Percentiles rank a stretch among this genome's conserved stretches.
These are phyloP conservation scores for Euzetes globulus DNA, from an alignment of 2,888 invertebrate species.

Conservation along the genomic window DNA sequence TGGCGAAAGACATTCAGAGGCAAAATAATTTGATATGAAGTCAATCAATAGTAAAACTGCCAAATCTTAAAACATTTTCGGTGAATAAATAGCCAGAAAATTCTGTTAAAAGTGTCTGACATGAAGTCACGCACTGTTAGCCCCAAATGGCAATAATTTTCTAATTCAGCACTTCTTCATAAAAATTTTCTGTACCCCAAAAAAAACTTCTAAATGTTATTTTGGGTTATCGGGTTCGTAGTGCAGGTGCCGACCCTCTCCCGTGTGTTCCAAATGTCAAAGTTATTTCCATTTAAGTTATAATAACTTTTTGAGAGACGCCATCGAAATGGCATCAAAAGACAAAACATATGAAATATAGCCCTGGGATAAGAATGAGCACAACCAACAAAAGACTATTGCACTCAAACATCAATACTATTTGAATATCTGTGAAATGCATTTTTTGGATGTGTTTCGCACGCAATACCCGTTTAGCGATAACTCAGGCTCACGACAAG, in stretches of 20 bases:
- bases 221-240: background rate
- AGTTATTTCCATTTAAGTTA: background rate
- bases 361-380: background rate
- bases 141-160: slow-evolving; percentile 17
- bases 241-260: too few species aligned
- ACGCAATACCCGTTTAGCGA: slow-evolving; percentile 5
- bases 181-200: background rate
- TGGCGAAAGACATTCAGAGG: background rate
- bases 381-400: background rate
- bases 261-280: background rate
- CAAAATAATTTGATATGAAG: background rate
- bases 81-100: background rate
- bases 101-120: background rate
- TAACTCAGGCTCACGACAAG: too few species aligned
- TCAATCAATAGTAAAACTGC: background rate
- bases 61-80: background rate
- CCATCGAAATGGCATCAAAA: slow-evolving; percentile 13
- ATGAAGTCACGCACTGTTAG: slow-evolving; percentile 11
- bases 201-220: background rate
- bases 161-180: slow-evolving; percentile 1
- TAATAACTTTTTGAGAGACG: slow-evolving; percentile 8
- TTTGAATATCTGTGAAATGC: background rate
- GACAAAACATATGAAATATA: slow-evolving; percentile 17
- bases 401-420: slow-evolving; percentile 7
- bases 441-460: background rate